Evolutionary conservation across 2,797 vertebrate genomes (phyloP), one percentile per base, ranked within the genome.

Genomic region (Eutrigla gurnardus): DNA sequence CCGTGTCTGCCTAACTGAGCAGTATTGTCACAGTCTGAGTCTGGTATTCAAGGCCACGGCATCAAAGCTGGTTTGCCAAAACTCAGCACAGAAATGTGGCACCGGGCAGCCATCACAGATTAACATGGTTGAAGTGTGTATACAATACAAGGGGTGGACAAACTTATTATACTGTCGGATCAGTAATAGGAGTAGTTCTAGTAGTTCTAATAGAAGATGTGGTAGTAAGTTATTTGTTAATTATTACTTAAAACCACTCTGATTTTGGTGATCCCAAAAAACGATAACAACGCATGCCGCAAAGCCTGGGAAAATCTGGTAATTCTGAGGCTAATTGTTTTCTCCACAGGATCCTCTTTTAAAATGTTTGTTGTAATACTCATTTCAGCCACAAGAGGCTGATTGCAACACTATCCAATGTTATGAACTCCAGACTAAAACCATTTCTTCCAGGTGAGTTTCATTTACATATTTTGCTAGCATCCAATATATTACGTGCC

Each of bases 41-140:
- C 18, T 25, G 35, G 35, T 39, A 79, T 50, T 60, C 35, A 69
- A 49, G 55, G 60, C 66, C 64, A 45, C 52, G 50, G 70, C 39
- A 62, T 74, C 39, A 67, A 40, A 54, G 58, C 17, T 49, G 25
- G 10, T 54, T 57, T 67, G 63, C 14, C 66, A 80, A 69, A 85
- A 69, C 37, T 77, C 55, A 77, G 58, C 25, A 61, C 55, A 78
- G 58, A 77, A 37, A 70, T n/a, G 42, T 62, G 62, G 47, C 50
- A 59, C 50, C 46, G 58, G 33, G 58, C 15, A 53, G 53, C 11
- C 43, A 73, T 65, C 43, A 52, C 14, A 57, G 43, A 63, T 32
- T 42, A 45, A 49, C 14, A 77, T 63, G 39, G 18, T 18, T 25
- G 25, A 18, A 65, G 35, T 15, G 45, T 35, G 12, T 55, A 14